Percentiles rank a stretch among this genome's conserved stretches.
These are phyloP conservation scores for Mizuhopecten yessoensis DNA, from an alignment of 1,140 invertebrate species.

Conservation along the genomic window DNA sequence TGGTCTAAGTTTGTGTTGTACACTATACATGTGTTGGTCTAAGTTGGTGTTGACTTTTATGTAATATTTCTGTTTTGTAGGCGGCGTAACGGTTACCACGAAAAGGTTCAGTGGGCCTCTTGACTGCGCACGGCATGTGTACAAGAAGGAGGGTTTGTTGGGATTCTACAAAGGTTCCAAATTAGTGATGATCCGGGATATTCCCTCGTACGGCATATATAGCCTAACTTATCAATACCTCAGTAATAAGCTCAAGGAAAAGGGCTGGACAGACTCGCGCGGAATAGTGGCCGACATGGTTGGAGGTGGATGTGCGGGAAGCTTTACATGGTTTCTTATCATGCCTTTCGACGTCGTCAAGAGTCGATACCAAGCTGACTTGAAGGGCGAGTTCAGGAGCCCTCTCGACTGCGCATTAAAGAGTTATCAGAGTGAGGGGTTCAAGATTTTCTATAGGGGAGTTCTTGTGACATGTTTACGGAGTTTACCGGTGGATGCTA, in stretches of 20 bases:
- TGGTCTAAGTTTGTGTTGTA: too few species aligned
- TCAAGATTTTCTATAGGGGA: constrained; percentile 80
- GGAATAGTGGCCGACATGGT: constrained; percentile 78
- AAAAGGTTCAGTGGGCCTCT: constrained; percentile 63
- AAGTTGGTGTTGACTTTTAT: too few species aligned
- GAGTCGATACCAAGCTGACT: constrained; percentile 82
- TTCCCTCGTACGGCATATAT: constrained; percentile 87
- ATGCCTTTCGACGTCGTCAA: constrained; percentile 84
- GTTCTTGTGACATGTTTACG: constrained; percentile 76
- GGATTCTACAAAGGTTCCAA: constrained; percentile 81
- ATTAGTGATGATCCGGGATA: constrained; percentile 82
- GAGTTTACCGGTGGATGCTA: constrained; percentile 83
- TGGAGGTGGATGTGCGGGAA: constrained; percentile 86
- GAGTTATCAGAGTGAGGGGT: constrained; percentile 76
- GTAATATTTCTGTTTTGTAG: not conserved
- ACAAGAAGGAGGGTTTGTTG: constrained; percentile 59
- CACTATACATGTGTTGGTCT: too few species aligned
- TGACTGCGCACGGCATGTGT: constrained; percentile 66
- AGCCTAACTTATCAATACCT: constrained; percentile 86
- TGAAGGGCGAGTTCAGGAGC: constrained; percentile 68
- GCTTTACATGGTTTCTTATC: constrained; percentile 81
- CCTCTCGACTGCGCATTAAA: constrained; percentile 76
- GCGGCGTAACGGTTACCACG: not conserved
- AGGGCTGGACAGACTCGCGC: constrained; percentile 59
- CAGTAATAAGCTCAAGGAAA: constrained; percentile 57